Evolutionary conservation across 2,797 vertebrate genomes (phyloP), one percentile per base, ranked within the genome.

Genomic region (Pteronotus mesoamericanus): DNA sequence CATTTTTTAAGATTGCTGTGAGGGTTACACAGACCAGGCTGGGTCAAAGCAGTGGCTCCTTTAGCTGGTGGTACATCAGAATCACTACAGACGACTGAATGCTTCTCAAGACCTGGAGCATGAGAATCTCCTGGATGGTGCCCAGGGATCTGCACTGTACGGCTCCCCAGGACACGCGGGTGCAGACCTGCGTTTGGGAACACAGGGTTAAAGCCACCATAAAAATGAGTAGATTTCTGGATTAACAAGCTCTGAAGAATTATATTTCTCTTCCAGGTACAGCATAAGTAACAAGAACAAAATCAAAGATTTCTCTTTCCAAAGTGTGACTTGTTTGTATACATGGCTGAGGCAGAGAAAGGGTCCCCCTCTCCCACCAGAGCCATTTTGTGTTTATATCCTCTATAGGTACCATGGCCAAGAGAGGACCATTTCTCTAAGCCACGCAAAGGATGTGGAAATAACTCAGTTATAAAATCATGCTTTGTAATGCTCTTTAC

Each of bases 281-380:
- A 61, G 61, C 37, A 19, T n/a, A 32, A 69, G 32, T 42, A 68
- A 29, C 6, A 53, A 84, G 77, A 48, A 72, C 11, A 59, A 68
- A 80, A 85, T 32, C 34, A n/a, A n/a, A 79, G 19, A 39, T 26
- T 57, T 89, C 4, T 66, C 69, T 93, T 64, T 71, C 79, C 3
- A 5, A 85, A 64, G 22, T 6, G 6, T 57, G 69, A 69, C 55
- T 46, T 39, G 18, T 22, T 22, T 57, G 14, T 18, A 8, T 24
- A 64, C 3, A 10, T 44, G 53, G 64, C 15, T 66, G 9, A 83
- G 42, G 26, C 42, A 19, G n/a, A 71, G 32, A 71, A 48, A 66
- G 29, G 3, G 8, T 22, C 5, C 26, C 51, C 6, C 4, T 0
- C 9, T 0, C 21, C 21, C 5, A 64, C 59, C 10, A 22, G 59